Base-by-base conservation (phyloP, 1,140 invertebrate genomes). In the Pseudachorutes palmiensis region DNA sequence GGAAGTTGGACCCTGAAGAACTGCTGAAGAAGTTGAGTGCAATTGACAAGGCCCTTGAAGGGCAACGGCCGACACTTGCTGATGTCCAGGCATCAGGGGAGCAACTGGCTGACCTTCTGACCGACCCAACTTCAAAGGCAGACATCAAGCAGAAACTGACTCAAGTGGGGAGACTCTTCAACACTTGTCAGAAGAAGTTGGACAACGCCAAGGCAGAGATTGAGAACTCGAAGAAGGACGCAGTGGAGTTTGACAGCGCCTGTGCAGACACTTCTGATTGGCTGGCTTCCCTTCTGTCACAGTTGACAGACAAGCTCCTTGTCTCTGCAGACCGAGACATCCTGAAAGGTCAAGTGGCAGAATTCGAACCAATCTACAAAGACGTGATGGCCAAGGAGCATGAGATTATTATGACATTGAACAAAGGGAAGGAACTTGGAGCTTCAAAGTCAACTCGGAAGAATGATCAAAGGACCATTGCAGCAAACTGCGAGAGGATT, bases 381-480 rank as follows among this genome's bases (percentile, higher is more conserved):
- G 90, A 94, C 74, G 88, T 94, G 0, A 87, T 93, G 80, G 84
- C 86, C 62, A 87, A 92, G 69, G 93, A 96, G 76, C 92, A 95
- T 74, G 92, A 96, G 80, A 87, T 96, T 0, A 92, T 94, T 68
- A 93, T 95, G 89, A 81, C 97, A 2, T 78, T 96, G 24, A 93
- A 95, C 75, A 95, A 94, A 80, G 94, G 93, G 70, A 82, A 86
- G 65, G 89, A 91, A 72, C 82, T 90, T 66, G 75, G 45, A 30
- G 62, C 9, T 9, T 78, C 83, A 0, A 83, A 85, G 64, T 83
- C 83, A 1, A 74, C 79, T 3, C 74, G 76, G 33, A 76, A 76
- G 60, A 73, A 72, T 29, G 78, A 80, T 31, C 78, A 78, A 24
- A 77, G 83, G 75, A 79, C 78, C 2, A 78, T 84, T 0, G 81